Percentiles rank a stretch among this genome's conserved stretches.
Conservation (phyloP, 2,797 vertebrate genomes). For the Notoglanidium macrostoma region DNA sequence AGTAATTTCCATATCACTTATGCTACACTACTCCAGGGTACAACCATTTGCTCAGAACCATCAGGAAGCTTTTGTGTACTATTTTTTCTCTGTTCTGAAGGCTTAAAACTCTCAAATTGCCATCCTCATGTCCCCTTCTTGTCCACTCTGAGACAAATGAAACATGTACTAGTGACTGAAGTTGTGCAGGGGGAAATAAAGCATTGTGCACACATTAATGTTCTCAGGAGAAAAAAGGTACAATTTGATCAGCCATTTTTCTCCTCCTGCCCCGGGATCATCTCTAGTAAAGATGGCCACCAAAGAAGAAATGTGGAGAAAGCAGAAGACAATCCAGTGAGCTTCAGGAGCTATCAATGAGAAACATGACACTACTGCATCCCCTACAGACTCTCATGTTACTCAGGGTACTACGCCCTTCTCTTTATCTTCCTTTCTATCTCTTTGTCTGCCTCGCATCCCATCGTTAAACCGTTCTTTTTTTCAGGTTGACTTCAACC, state of each 20-base stretch:
- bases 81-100: neutral
- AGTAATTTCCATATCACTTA: constrained; percentile 32
- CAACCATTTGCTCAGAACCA: neutral
- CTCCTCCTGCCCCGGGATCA: constrained; percentile 29
- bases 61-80: neutral
- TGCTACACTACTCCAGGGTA: constrained; percentile 25
- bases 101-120: constrained; percentile 9
- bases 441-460: neutral
- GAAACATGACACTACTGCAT: constrained; percentile 54
- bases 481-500: neutral
- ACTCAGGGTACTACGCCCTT: constrained; percentile 13
- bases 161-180: constrained; percentile 1
- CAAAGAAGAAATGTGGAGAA: constrained; percentile 5
- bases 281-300: neutral
- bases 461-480: constrained; percentile 9
- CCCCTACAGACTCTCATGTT: constrained; percentile 31
- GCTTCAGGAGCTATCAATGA: constrained; percentile 55
- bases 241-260: constrained; percentile 14
- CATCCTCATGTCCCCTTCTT: neutral
- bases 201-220: neutral
- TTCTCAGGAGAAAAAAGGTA: neutral
- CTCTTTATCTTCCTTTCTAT: constrained; percentile 13
- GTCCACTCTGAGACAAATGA: neutral
- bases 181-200: constrained; percentile 1
- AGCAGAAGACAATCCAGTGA: constrained; percentile 52